Conservation (phyloP, 2,888 invertebrate species). For the Leptothorax acervorum region DNA sequence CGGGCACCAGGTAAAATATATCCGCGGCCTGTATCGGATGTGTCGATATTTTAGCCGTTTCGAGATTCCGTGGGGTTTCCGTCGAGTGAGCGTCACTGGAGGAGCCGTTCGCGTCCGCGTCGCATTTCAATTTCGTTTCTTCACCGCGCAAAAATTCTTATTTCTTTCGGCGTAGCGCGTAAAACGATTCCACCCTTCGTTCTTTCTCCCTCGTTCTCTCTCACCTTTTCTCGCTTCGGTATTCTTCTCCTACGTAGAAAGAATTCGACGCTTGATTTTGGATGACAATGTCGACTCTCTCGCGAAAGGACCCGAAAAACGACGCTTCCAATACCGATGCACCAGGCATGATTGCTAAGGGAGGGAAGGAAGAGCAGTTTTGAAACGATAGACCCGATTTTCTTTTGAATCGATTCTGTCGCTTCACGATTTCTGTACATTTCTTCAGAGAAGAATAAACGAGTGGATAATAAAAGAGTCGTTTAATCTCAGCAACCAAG, state of each 20-base stretch:
- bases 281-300: constrained; percentile 60
- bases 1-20: constrained; percentile 68
- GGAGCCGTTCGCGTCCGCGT: constrained; percentile 63
- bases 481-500: constrained; percentile 14
- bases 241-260: not conserved
- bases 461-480: constrained; percentile 14
- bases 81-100: constrained; percentile 61
- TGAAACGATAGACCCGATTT: constrained; percentile 2
- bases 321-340: constrained; percentile 8
- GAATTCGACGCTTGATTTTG: constrained; percentile 52
- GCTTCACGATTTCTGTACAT: constrained; percentile 19
- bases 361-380: constrained; percentile 12
- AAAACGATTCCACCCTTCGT: constrained; percentile 2
- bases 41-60: constrained; percentile 73
- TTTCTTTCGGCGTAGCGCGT: constrained; percentile 57
- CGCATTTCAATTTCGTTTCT: constrained; percentile 70
- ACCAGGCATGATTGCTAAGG: not conserved
- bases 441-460: constrained; percentile 34
- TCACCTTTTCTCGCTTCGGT: not conserved
- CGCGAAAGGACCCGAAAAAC: constrained; percentile 13
- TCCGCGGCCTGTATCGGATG: constrained; percentile 65
- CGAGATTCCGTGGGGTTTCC: constrained; percentile 60
- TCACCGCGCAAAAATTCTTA: constrained; percentile 62
- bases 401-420: not conserved
- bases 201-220: not conserved